These are phyloP conservation scores for Heliconius nattereri DNA, from an alignment of 1,140 invertebrate species.

Conservation along the genomic window DNA sequence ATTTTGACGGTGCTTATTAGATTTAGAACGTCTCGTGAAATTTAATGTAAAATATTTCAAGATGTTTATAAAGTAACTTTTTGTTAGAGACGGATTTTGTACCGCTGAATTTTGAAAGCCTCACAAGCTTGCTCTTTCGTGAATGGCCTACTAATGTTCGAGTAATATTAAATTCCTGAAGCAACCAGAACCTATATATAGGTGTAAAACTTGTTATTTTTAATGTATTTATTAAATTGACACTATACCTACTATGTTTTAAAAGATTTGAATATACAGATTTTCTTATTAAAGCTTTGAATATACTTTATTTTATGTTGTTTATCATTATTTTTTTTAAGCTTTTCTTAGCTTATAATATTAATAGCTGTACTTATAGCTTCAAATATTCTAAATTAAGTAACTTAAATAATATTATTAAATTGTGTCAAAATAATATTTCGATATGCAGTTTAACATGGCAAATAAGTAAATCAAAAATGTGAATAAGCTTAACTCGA, in stretches of 20 bases:
- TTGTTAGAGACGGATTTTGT: slow-evolving; percentile 25
- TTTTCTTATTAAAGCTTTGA: too few species aligned
- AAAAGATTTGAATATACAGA: too few species aligned
- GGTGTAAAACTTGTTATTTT: neutral
- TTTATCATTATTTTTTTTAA: too few species aligned
- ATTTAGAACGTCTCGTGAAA: slow-evolving; percentile 25
- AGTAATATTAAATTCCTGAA: slow-evolving; percentile 17
- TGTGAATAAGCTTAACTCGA: neutral
- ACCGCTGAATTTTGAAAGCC: slow-evolving; percentile 13
- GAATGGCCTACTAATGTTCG: slow-evolving; percentile 22
- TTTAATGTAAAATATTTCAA: slow-evolving; percentile 28
- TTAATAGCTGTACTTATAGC: too few species aligned
- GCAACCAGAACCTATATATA: neutral
- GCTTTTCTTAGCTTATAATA: too few species aligned
- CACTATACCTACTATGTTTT: too few species aligned
- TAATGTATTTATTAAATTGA: neutral
- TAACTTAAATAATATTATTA: too few species aligned
- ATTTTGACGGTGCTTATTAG: slow-evolving; percentile 21
- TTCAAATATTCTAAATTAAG: too few species aligned
- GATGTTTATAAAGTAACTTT: slow-evolving; percentile 31
- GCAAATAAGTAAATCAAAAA: neutral
- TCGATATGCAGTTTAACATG: neutral
- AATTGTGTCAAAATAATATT: too few species aligned
- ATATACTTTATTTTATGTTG: too few species aligned
- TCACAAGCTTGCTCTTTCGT: slow-evolving; percentile 16